Conservation (phyloP, 2,113 vertebrate genomes). For the Ictalurus punctatus region DNA sequence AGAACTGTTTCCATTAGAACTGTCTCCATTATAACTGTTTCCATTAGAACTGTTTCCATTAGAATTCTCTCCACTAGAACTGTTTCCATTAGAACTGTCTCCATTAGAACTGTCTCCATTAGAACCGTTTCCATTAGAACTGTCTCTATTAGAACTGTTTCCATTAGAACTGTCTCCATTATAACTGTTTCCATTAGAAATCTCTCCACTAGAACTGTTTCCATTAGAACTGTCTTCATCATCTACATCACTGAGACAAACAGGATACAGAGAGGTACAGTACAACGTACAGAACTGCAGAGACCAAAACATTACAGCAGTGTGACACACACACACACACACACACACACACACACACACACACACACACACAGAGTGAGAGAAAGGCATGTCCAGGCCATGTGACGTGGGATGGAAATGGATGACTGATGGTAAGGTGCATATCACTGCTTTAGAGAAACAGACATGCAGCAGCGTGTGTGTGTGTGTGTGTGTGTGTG, state of each 20-base stretch:
- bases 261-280: not conserved
- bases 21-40: not conserved
- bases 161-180: not conserved
- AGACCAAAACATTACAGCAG: not conserved
- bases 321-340: not conserved
- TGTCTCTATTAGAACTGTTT: not conserved
- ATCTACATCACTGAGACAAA: not conserved
- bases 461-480: not conserved
- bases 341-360: not conserved
- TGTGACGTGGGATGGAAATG: not conserved
- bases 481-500: no score
- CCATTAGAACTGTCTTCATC: not conserved
- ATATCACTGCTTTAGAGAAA: not conserved
- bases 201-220: not conserved
- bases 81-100: not conserved
- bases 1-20: not conserved
- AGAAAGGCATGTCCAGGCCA: not conserved
- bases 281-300: not conserved
- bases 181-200: not conserved
- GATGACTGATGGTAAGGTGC: not conserved
- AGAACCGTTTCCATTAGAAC: not conserved
- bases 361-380: not conserved
- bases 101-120: not conserved
- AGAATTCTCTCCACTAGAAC: not conserved
- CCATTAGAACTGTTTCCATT: not conserved